Evolutionary conservation across 1,140 invertebrate genomes (phyloP).

Genomic region (Dicyema japonicum): DNA sequence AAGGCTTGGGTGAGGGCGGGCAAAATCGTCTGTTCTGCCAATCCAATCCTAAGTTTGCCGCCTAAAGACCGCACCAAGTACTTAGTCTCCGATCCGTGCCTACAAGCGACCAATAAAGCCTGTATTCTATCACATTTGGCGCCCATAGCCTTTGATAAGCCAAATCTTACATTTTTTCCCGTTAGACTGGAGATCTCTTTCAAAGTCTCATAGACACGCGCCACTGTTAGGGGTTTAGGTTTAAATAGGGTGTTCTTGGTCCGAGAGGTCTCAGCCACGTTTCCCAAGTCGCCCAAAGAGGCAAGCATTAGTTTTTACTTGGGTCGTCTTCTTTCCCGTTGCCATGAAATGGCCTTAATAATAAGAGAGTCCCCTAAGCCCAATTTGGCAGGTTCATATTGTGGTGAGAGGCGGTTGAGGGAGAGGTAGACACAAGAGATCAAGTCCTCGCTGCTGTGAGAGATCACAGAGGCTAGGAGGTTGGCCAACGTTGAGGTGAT

Average conservation of each 20-base stretch:
- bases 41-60: conserved; percentile 69
- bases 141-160: conserved; percentile 24
- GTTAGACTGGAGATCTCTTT: conserved; percentile 57
- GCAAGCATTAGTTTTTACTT: not conserved
- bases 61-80: conserved; percentile 60
- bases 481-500: conserved; percentile 72
- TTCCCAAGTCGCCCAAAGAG: no score
- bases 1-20: conserved; percentile 49
- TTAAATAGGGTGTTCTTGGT: no score
- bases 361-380: conserved; percentile 68
- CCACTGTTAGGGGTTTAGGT: conserved; percentile 23
- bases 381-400: conserved; percentile 49
- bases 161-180: no score
- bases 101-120: conserved; percentile 56
- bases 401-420: conserved; percentile 65
- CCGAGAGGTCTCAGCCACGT: no score
- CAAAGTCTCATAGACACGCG: conserved; percentile 43
- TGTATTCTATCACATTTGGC: conserved; percentile 76
- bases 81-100: conserved; percentile 50
- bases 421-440: conserved; percentile 61
- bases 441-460: conserved; percentile 50
- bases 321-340: no score
- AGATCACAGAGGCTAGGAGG: conserved; percentile 61
- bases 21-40: conserved; percentile 77
- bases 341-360: conserved; percentile 63